These are phyloP conservation scores for Leuciscus idus DNA, from an alignment of 2,113 vertebrate species.

Conservation along the genomic window DNA sequence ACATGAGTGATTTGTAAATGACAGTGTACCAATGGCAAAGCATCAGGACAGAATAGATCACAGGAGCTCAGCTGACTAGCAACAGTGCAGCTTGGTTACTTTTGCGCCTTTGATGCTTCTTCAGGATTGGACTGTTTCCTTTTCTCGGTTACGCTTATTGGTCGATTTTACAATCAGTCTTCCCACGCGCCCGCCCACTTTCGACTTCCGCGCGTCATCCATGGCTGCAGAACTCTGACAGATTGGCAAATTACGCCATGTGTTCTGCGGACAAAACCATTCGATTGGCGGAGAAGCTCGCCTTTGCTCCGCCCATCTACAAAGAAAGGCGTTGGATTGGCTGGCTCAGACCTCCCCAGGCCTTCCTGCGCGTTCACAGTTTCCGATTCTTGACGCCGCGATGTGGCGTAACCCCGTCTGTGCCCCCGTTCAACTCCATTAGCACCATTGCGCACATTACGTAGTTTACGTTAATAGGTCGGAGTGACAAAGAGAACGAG, in stretches of 20 bases:
- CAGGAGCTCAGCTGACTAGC: conserved; percentile 55
- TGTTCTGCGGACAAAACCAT: conserved; percentile 61
- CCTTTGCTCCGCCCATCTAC: conserved; percentile 60
- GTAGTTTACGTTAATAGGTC: conserved; percentile 68
- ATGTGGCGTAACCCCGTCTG: conserved; percentile 59
- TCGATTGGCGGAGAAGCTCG: conserved; percentile 60
- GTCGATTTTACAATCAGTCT: conserved; percentile 63
- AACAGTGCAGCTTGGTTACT: conserved; percentile 70
- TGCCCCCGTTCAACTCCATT: not conserved
- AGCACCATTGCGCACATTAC: conserved; percentile 44
- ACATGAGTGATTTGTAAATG: not conserved
- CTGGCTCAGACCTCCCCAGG: conserved; percentile 59
- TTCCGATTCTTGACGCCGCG: conserved; percentile 66
- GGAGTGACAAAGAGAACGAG: conserved; percentile 80
- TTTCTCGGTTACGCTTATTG: conserved; percentile 61
- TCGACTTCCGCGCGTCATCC: conserved; percentile 45
- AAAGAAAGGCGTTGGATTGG: conserved; percentile 71
- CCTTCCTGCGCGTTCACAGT: conserved; percentile 69
- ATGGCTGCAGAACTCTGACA: conserved; percentile 64
- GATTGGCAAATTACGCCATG: conserved; percentile 74
- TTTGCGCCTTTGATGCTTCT: conserved; percentile 57
- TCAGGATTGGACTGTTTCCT: conserved; percentile 57
- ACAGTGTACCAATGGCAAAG: not conserved
- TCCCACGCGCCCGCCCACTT: conserved; percentile 58
- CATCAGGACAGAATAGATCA: not conserved